phyloP scores from a whole-genome alignment of 2,797 vertebrate genomes.

The Girardinus metallicus region DNA sequence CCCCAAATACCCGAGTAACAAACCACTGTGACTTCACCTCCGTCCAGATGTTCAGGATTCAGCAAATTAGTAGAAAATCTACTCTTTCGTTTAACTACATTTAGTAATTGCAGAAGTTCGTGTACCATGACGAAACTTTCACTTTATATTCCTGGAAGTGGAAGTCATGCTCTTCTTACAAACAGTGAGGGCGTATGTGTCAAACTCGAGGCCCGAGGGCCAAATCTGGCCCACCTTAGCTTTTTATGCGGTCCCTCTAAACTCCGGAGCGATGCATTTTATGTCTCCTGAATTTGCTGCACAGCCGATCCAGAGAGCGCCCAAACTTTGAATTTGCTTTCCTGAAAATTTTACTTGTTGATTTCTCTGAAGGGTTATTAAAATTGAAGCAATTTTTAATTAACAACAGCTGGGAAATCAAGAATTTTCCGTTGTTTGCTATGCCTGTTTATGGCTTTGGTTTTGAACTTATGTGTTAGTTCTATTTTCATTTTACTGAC shows the following conservation, averaged over 20 bases:
- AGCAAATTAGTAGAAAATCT: neutral
- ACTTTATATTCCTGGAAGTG: too few species aligned
- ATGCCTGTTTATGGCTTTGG: neutral
- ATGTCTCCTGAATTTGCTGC: neutral
- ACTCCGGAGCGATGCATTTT: too few species aligned
- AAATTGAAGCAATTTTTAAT: neutral
- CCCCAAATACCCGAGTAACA: constrained; percentile 5
- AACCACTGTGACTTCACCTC: constrained; percentile 24
- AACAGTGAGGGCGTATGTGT: neutral
- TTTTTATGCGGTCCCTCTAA: too few species aligned
- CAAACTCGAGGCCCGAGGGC: too few species aligned
- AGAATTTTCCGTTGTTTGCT: neutral
- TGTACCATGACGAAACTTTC: neutral
- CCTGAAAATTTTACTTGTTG: neutral
- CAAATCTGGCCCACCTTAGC: too few species aligned
- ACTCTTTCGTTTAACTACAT: neutral
- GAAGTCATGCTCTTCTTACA: neutral
- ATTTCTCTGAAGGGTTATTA: neutral
- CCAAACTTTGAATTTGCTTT: neutral
- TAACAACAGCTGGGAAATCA: neutral
- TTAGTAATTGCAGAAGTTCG: neutral
- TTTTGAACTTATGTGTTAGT: neutral
- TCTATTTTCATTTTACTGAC: neutral
- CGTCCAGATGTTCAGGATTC: constrained; percentile 2
- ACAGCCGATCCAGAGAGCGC: neutral